Evolutionary conservation across 2,888 invertebrate species (phyloP).

Genomic region (Tanytarsus gracilentus): DNA sequence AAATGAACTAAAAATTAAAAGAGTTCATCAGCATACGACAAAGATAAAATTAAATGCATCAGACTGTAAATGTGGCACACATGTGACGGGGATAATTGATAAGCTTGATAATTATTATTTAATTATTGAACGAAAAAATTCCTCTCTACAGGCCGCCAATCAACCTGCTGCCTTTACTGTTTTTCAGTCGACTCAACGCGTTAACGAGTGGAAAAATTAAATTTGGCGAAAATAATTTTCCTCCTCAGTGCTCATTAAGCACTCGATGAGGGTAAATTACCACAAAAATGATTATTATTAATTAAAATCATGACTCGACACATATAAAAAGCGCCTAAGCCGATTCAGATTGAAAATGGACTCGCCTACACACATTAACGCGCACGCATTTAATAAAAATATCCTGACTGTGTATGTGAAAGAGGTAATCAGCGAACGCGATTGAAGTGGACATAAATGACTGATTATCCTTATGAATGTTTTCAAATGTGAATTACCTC

Average conservation of each 20-base stretch:
- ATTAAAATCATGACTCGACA: conserved; percentile 20
- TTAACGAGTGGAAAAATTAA: conserved; percentile 1
- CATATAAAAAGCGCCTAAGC: not conserved
- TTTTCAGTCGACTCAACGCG: not conserved
- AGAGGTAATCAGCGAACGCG: too few relatives aligned
- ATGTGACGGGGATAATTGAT: too few relatives aligned
- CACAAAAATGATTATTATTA: conserved; percentile 10
- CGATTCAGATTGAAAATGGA: too few relatives aligned
- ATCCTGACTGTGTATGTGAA: not conserved
- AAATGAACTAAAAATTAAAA: too few relatives aligned
- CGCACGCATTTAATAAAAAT: not conserved
- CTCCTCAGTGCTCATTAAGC: not conserved
- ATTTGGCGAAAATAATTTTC: conserved; percentile 3
- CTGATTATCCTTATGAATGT: conserved; percentile 16
- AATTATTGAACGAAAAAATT: too few relatives aligned
- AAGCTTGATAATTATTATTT: too few relatives aligned
- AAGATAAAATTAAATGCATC: too few relatives aligned
- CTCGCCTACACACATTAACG: not conserved
- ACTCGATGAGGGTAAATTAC: not conserved
- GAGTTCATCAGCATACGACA: too few relatives aligned
- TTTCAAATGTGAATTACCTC: too few relatives aligned
- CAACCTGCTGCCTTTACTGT: too few relatives aligned
- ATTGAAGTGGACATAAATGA: conserved; percentile 22
- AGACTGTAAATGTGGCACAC: too few relatives aligned
- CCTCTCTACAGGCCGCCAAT: too few relatives aligned